These are phyloP conservation scores for Strigamia crassipes DNA, from an alignment of 2,888 invertebrate genomes.

Conservation along the genomic window DNA sequence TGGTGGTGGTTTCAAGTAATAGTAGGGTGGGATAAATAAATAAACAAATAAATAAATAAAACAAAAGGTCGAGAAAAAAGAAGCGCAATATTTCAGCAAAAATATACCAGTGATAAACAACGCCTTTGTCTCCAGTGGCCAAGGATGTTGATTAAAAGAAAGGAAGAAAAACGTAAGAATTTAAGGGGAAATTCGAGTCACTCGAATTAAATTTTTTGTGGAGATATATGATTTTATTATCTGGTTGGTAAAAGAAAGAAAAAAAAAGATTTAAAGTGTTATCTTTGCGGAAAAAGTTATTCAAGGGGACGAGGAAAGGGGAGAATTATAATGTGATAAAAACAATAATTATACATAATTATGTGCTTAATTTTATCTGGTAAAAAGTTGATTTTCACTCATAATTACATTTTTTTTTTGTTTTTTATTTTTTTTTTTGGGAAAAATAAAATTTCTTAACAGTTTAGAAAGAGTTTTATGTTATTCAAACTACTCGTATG, in stretches of 20 bases:
- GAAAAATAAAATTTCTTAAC: neutral
- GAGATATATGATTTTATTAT: too few relatives aligned
- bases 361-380: neutral
- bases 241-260: too few relatives aligned
- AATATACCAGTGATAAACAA: constrained; percentile 4
- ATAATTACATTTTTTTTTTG: neutral
- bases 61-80: neutral
- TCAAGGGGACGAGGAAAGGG: too few relatives aligned
- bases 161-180: neutral
- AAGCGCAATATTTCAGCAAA: neutral
- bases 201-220: too few relatives aligned
- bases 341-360: too few relatives aligned
- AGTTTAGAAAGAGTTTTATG: neutral
- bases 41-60: neutral
- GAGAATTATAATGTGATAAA: too few relatives aligned
- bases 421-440: neutral
- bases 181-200: neutral
- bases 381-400: neutral
- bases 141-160: neutral
- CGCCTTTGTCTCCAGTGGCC: neutral
- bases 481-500: neutral
- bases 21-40: too few relatives aligned
- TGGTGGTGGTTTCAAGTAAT: neutral
- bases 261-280: too few relatives aligned
- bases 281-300: too few relatives aligned